These are phyloP conservation scores for Odontocerum albicorne DNA, from an alignment of 2,888 invertebrate genomes.

Conservation along the genomic window DNA sequence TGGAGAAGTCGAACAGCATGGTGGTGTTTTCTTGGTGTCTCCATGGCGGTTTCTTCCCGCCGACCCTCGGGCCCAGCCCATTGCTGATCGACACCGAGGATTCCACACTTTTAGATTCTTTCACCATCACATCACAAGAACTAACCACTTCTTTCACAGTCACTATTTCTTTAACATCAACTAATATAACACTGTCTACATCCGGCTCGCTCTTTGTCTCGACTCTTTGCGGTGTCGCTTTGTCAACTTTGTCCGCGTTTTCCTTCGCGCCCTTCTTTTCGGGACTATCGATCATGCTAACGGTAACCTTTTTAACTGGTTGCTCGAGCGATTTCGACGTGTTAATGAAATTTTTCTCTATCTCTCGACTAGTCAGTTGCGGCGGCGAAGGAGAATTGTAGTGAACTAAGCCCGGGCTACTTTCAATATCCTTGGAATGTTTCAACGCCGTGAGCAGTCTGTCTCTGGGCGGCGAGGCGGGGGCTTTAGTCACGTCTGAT, in stretches of 20 bases:
- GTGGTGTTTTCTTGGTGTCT: constrained; percentile 44
- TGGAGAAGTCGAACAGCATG: constrained; percentile 86
- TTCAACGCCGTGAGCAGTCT: constrained; percentile 23
- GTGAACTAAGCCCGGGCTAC: constrained; percentile 24
- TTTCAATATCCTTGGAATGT: constrained; percentile 31
- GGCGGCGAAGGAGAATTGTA: constrained; percentile 24
- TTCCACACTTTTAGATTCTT: constrained; percentile 13
- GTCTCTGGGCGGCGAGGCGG: constrained; percentile 5
- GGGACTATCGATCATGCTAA: constrained; percentile 41
- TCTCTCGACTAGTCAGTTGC: constrained; percentile 61
- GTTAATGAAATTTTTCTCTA: constrained; percentile 70
- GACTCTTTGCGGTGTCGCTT: not conserved
- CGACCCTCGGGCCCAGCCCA: constrained; percentile 39
- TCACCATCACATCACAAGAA: constrained; percentile 26
- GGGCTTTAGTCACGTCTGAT: too few relatives aligned
- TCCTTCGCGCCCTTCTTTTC: constrained; percentile 38
- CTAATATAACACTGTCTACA: constrained; percentile 7
- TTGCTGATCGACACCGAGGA: constrained; percentile 22
- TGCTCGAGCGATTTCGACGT: constrained; percentile 60
- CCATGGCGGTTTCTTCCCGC: constrained; percentile 42
- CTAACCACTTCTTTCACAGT: constrained; percentile 20
- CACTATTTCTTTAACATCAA: constrained; percentile 24
- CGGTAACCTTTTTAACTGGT: constrained; percentile 50
- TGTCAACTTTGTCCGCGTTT: not conserved
- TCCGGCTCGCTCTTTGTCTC: not conserved